Evolutionary conservation across 1,140 invertebrate species (phyloP), one percentile per base, ranked within the genome.

Genomic region (Drosophila virilis): DNA sequence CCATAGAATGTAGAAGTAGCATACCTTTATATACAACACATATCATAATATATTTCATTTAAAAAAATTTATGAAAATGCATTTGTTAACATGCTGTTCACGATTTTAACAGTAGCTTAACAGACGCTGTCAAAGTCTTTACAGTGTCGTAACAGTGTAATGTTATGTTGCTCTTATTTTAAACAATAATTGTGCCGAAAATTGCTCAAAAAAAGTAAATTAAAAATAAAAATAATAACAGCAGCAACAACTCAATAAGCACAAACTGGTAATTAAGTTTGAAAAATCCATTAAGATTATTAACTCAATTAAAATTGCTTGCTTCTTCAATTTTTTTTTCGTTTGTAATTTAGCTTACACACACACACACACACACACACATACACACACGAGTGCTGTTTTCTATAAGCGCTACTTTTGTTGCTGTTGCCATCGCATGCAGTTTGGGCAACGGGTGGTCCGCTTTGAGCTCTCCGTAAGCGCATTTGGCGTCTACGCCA

Each of bases 281-380:
- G 74, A 82, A 82, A 28, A 82, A 82, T 71, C 79, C 79, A 82
- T 82, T 82, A 82, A 82, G 79, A 82, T 82, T 82, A 82, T 82
- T 82, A 82, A 82, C 79, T 82, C 75, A 82, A 82, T 82, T 82
- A 82, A 82, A 78, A 78, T 74, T 64, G 73, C 64, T 77, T 37
- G 70, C 79, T 78, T 81, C 79, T 74, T 82, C 70, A 70, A 65
- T 62, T 77, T 64, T 73, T 57, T 71, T 66, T 74, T 74, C 58
- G 72, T 59, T 55, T 59, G 64, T 78, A 81, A 81, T 81, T 81
- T 66, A 78, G 74, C 64, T 77, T 69, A 81, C 60, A 42, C 38
- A 69, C 35, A 62, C 40, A 70, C 15, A 60, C 10, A 66, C 40
- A 38, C 8, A n/a, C n/a, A n/a, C n/a, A n/a, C n/a, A n/a, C n/a